Percentiles rank a stretch among this genome's conserved stretches.
Evolutionary conservation across 2,888 invertebrate genomes (phyloP).

Genomic region (Spilosoma lubricipeda): DNA sequence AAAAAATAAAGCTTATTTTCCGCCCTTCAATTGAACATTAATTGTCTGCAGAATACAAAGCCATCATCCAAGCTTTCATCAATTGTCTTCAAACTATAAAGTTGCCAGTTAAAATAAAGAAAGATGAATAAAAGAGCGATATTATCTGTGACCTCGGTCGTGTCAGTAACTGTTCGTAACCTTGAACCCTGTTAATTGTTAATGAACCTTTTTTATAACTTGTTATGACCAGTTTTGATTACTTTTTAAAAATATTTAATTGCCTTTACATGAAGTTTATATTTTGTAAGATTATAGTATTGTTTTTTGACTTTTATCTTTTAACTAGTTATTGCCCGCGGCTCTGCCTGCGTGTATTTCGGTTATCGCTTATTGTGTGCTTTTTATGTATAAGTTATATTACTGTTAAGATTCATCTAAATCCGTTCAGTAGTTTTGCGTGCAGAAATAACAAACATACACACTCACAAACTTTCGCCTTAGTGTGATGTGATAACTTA

Average conservation of each 20-base stretch:
- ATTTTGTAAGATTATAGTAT: neutral
- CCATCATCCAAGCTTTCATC: neutral
- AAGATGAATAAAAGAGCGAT: neutral
- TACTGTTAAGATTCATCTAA: no score
- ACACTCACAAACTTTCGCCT: no score
- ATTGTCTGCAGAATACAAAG: no score
- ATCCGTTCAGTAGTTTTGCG: no score
- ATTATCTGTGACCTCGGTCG: conserved; percentile 4
- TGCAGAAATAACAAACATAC: no score
- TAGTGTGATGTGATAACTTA: no score
- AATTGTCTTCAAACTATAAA: neutral
- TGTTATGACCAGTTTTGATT: neutral
- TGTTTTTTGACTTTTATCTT: neutral
- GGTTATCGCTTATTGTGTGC: no score
- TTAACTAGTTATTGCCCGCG: no score
- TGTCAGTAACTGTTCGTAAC: conserved; percentile 10
- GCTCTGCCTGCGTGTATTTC: no score
- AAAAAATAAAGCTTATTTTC: no score
- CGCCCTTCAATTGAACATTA: neutral
- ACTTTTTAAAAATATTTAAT: neutral
- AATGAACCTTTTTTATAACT: conserved; percentile 1
- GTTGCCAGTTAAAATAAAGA: conserved; percentile 1
- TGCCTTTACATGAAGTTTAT: neutral
- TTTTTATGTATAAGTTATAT: no score
- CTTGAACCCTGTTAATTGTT: conserved; percentile 18